Evolutionary conservation across 2,113 vertebrate species (phyloP).

Genomic region (Hoplias malabaricus): DNA sequence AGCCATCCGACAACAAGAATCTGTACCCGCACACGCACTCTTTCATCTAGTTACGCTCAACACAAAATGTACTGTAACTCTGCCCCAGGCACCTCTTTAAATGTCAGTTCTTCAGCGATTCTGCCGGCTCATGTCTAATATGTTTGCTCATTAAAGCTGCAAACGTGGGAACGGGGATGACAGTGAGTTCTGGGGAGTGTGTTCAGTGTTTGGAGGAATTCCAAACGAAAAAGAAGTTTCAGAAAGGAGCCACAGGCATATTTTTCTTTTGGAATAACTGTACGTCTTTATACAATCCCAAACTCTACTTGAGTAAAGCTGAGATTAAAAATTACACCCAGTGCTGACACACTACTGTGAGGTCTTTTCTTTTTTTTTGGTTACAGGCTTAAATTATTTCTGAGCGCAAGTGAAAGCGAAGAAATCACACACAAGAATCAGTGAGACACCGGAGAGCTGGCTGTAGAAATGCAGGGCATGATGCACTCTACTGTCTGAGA

Average conservation of each 20-base stretch:
- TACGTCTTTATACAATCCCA: slow-evolving; percentile 1
- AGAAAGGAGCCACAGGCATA: background rate
- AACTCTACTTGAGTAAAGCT: background rate
- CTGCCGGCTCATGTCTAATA: slow-evolving; percentile 24
- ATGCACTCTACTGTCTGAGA: slow-evolving; percentile 70
- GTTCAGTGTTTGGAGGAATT: background rate
- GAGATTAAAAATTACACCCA: background rate
- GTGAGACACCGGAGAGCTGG: slow-evolving; percentile 49
- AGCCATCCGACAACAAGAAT: slow-evolving; percentile 34
- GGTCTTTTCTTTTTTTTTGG: background rate
- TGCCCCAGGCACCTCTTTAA: slow-evolving; percentile 64
- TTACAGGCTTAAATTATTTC: background rate
- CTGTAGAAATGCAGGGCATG: slow-evolving; percentile 52
- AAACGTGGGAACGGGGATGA: slow-evolving; percentile 10
- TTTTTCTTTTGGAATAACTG: background rate
- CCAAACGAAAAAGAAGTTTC: background rate
- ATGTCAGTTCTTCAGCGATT: slow-evolving; percentile 76
- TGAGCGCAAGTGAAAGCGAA: background rate
- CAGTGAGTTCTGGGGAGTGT: slow-evolving; percentile 35
- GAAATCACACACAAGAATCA: background rate
- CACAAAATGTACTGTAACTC: slow-evolving; percentile 9
- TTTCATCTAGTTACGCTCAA: slow-evolving; percentile 31
- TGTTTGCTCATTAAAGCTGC: slow-evolving; percentile 36
- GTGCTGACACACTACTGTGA: background rate
- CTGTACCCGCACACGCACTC: slow-evolving; percentile 3